phyloP scores from a whole-genome alignment of 2,888 invertebrate genomes.

The Galerucella calmariensis region DNA sequence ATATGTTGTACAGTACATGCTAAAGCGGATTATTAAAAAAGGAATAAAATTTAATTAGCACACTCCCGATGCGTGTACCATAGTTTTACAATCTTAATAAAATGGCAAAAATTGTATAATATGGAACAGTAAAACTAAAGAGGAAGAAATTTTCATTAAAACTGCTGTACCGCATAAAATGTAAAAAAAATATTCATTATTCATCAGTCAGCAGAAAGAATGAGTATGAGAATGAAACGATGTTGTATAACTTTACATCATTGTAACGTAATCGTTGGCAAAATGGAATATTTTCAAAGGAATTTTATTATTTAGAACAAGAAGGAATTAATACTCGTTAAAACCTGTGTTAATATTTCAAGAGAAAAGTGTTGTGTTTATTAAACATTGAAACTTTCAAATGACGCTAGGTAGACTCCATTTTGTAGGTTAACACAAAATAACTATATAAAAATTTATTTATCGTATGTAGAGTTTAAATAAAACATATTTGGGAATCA shows the following conservation, averaged over 20 bases:
- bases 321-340: conserved; percentile 2
- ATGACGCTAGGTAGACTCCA: background rate
- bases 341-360: background rate
- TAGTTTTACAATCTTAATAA: conserved; percentile 26
- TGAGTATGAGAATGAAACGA: conserved; percentile 9
- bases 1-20: background rate
- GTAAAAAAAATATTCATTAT: conserved; percentile 28
- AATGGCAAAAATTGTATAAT: conserved; percentile 24
- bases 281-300: background rate
- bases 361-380: background rate
- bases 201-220: conserved; percentile 21
- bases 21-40: background rate
- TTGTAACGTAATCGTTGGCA: background rate
- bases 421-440: too few relatives aligned
- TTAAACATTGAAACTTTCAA: background rate
- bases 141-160: conserved; percentile 30
- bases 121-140: conserved; percentile 20
- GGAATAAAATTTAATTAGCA: conserved; percentile 21
- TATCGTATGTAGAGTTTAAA: too few relatives aligned
- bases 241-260: conserved; percentile 12
- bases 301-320: conserved; percentile 1
- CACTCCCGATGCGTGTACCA: conserved; percentile 12
- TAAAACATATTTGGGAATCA: too few relatives aligned
- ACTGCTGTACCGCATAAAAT: conserved; percentile 22
- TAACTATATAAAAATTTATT: too few relatives aligned